phyloP scores from a whole-genome alignment of 2,888 invertebrate genomes.

The Ochropacha duplaris region DNA sequence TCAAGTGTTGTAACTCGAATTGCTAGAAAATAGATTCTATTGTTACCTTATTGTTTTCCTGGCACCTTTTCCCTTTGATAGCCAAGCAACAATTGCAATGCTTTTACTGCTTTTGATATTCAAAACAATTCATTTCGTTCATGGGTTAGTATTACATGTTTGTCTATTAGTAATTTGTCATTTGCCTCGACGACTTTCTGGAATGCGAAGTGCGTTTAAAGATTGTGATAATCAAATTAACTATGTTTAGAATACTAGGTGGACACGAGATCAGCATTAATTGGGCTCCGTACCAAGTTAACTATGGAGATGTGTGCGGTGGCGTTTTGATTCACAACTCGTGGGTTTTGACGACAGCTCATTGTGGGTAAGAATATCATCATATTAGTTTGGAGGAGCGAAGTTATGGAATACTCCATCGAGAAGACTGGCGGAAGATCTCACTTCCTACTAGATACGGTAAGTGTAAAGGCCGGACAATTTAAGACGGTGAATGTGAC shows the following conservation, averaged over 20 bases:
- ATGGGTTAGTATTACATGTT: neutral
- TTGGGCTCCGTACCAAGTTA: slow-evolving; percentile 59
- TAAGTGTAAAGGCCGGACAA: too few species aligned
- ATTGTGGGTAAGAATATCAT: slow-evolving; percentile 58
- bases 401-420: too few species aligned
- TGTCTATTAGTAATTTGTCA: neutral
- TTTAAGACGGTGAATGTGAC: too few species aligned
- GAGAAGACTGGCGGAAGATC: too few species aligned
- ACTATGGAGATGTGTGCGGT: slow-evolving; percentile 65
- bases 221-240: neutral
- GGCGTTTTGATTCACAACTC: slow-evolving; percentile 53
- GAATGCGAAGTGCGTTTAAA: neutral
- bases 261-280: slow-evolving; percentile 52
- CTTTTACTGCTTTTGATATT: neutral
- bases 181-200: too few species aligned
- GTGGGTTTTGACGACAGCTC: slow-evolving; percentile 66
- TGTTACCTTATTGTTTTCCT: too few species aligned
- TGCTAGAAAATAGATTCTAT: too few species aligned
- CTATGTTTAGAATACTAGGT: slow-evolving; percentile 53
- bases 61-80: too few species aligned
- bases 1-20: too few species aligned
- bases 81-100: neutral
- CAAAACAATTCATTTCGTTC: neutral
- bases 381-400: too few species aligned
- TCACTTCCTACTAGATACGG: too few species aligned